phyloP scores from a whole-genome alignment of 2,113 vertebrate genomes.

The Seriola rivoliana region DNA sequence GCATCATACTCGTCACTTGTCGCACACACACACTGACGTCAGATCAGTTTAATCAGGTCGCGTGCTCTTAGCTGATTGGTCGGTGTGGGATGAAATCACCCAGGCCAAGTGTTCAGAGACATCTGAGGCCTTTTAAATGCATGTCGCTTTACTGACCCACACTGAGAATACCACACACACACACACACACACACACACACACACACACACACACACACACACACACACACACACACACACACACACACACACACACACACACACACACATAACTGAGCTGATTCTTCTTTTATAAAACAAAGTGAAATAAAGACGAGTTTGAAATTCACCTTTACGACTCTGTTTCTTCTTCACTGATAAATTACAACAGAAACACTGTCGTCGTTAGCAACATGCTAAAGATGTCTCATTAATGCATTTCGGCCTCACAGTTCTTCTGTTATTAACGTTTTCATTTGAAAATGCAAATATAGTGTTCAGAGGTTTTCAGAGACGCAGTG shows the following conservation, averaged over 20 bases:
- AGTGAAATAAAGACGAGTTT: conserved; percentile 33
- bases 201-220: conserved; percentile 18
- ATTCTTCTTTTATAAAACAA: conserved; percentile 24
- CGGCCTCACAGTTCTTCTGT: too few species aligned
- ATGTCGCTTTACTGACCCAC: conserved; percentile 49
- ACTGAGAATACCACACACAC: background rate
- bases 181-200: background rate
- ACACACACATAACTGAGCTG: background rate
- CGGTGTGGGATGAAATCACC: background rate
- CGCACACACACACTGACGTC: background rate
- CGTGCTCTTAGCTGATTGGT: conserved; percentile 26
- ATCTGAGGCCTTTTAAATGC: conserved; percentile 43
- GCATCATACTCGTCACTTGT: background rate
- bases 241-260: conserved; percentile 10
- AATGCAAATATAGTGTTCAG: too few species aligned
- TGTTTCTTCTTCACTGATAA: background rate
- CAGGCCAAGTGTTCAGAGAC: background rate
- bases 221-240: conserved; percentile 26
- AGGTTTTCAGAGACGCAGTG: too few species aligned
- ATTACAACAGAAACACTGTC: too few species aligned
- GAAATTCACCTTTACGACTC: background rate
- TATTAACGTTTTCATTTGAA: too few species aligned
- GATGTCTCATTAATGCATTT: too few species aligned
- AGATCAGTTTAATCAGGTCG: background rate
- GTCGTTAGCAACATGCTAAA: too few species aligned